Conservation (phyloP, 2,113 vertebrate species). For the Delphinapterus leucas region DNA sequence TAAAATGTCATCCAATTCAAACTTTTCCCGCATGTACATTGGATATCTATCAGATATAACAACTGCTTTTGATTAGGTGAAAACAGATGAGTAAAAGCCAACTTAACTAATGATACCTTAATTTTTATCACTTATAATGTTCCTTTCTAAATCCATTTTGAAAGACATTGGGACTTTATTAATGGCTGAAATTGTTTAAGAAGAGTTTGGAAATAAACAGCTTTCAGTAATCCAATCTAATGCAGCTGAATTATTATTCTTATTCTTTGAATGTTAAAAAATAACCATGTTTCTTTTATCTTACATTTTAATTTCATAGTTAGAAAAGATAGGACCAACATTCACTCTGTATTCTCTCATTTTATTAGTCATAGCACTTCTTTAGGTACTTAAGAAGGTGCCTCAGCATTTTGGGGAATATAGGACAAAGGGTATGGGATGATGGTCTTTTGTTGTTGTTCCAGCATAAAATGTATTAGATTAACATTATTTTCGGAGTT, state of each 20-base stretch:
- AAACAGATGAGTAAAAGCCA: neutral
- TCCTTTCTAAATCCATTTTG: conserved; percentile 1
- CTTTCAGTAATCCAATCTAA: neutral
- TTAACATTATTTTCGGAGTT: neutral
- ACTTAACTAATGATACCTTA: neutral
- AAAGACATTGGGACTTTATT: neutral
- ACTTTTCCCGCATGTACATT: neutral
- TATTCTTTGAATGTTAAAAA: neutral
- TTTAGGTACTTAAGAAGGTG: neutral
- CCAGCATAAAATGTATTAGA: neutral
- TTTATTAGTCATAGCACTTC: neutral
- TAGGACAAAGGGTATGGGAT: neutral
- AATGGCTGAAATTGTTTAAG: neutral
- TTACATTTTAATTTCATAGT: neutral
- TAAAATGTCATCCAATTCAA: neutral
- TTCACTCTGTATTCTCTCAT: neutral
- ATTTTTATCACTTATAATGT: neutral
- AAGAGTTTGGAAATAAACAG: neutral
- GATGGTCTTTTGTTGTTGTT: neutral
- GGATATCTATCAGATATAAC: neutral
- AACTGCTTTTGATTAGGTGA: neutral
- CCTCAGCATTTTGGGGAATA: neutral
- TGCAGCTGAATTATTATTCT: neutral
- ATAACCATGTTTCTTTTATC: neutral
- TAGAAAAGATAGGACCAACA: neutral